Base-by-base conservation (phyloP, 2,888 invertebrate genomes). In the Onchidella celtica region DNA sequence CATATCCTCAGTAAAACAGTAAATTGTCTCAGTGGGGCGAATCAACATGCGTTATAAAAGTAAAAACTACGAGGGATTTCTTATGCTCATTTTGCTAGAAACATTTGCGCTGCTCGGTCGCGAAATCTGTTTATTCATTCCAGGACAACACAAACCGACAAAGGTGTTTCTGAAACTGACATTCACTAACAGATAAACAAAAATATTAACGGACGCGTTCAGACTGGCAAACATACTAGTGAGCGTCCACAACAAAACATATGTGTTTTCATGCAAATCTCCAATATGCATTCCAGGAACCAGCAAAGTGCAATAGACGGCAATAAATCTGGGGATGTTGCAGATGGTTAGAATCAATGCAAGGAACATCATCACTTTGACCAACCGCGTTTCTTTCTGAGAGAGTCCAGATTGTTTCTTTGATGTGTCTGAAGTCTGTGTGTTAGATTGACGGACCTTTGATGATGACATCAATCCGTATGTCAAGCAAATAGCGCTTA, bases 261-360 rank as follows among this genome's bases (percentile, higher is more conserved):
- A 61, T n/a, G 27, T 24, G 27, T 61, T 61, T n/a, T 61, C 61
- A 24, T 61, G n/a, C 61, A 61, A n/a, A 3, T 2, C 29, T 21
- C 66, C 66, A 9, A 66, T 66, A 6, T 66, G 17, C 66, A 66
- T 66, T 29, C 21, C 66, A 29, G 66, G 66, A 21, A 66, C 6
- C 29, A 66, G 27, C 11, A 29, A 27, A 11, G 27, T 27, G 32
- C 9, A 3, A 32, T 27, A 27, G 9, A 66, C 32, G 32, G 66
- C 66, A 3, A 66, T 9, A 66, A 66, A 66, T 29, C 72, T 72
- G 3, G 72, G 72, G 14, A 55, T 55, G 72, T 72, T 72, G 55
- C 72, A 72, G 3, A 55, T 21, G 24, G 47, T 72, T 24, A 72
- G 27, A 27, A 72, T 72, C 9, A 72, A 17, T 4, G 72, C 72